Conservation (phyloP, 2,113 vertebrate species). For the Halichoeres trimaculatus region DNA sequence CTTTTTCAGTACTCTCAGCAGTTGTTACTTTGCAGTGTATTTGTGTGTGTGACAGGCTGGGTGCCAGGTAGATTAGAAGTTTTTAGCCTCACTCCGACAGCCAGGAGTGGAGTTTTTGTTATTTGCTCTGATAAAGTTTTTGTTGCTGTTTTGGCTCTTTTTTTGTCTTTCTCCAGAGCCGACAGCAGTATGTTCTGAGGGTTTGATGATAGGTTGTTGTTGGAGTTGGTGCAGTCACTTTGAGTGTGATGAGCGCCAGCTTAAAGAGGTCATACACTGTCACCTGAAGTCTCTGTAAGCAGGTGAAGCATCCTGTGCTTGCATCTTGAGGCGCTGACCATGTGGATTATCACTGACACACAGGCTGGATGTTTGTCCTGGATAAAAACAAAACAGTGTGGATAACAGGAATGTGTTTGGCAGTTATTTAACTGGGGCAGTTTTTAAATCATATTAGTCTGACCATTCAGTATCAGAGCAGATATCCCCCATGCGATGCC, state of each 20-base stretch:
- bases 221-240: neutral
- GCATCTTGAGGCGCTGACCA: neutral
- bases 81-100: neutral
- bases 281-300: neutral
- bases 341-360: neutral
- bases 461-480: neutral
- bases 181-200: neutral
- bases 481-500: too few species aligned
- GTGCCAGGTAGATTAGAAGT: neutral
- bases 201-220: neutral
- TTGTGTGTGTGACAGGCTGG: neutral
- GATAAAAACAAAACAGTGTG: too few species aligned
- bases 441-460: neutral
- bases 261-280: neutral
- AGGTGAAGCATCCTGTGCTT: slow-evolving; percentile 1
- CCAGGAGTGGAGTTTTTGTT: neutral
- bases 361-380: too few species aligned
- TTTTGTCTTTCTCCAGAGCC: neutral
- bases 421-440: too few species aligned
- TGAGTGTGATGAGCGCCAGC: neutral
- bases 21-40: neutral
- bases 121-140: neutral
- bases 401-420: too few species aligned
- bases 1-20: neutral
- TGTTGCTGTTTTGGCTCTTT: neutral